phyloP scores from a whole-genome alignment of 2,113 vertebrate species.

The Dicentrarchus labrax region DNA sequence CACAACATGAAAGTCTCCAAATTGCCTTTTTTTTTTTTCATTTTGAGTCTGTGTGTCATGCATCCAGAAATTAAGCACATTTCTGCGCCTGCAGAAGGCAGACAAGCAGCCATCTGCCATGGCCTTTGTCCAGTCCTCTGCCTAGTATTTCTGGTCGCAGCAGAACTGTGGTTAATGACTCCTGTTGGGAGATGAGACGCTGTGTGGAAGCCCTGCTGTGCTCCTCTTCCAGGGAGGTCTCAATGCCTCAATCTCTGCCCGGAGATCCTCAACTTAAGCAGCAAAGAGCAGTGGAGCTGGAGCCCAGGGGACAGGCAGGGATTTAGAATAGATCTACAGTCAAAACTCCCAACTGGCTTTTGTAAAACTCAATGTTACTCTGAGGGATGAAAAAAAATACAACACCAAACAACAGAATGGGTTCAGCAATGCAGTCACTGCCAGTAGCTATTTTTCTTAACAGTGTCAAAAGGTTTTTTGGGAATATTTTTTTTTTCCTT shows the following conservation, averaged over 20 bases:
- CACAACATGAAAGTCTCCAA: conserved; percentile 25
- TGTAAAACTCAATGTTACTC: conserved; percentile 7
- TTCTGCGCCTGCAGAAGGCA: conserved; percentile 25
- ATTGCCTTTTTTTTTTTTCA: conserved; percentile 8
- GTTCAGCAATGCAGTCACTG: background rate
- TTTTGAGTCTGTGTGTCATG: background rate
- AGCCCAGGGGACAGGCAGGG: background rate
- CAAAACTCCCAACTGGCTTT: conserved; percentile 28
- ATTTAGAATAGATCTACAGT: conserved; percentile 20
- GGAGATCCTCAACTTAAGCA: conserved; percentile 25
- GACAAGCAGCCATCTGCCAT: conserved; percentile 54
- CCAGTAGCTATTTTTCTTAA: conserved; percentile 7
- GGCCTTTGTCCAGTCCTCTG: conserved; percentile 52
- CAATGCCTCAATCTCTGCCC: conserved; percentile 4
- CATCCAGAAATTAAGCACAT: conserved; percentile 15
- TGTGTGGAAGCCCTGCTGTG: conserved; percentile 32
- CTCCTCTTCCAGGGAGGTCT: conserved; percentile 52
- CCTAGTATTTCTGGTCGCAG: conserved; percentile 39
- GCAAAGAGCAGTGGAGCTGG: conserved; percentile 21
- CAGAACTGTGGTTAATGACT: conserved; percentile 60
- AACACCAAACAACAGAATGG: background rate
- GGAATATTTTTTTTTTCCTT: background rate
- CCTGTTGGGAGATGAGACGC: conserved; percentile 50
- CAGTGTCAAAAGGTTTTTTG: conserved; percentile 1
- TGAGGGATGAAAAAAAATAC: conserved; percentile 5